Conservation (phyloP, 2,888 invertebrate species). For the Tenthredo scrophulariae region DNA sequence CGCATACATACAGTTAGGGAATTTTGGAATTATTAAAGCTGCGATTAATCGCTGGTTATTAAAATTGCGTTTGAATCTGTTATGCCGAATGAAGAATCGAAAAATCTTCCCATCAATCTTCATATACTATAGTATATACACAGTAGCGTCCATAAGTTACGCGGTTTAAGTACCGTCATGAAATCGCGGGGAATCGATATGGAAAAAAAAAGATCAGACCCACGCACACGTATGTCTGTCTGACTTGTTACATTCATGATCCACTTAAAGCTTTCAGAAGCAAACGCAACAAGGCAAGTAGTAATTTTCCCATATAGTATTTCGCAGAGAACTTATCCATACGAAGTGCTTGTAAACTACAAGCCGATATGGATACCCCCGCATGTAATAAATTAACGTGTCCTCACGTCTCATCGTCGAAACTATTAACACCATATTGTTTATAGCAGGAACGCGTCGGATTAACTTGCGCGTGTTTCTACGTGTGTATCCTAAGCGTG, state of each 20-base stretch:
- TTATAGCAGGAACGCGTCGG: neutral
- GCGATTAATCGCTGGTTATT: neutral
- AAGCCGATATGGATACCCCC: neutral
- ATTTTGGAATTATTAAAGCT: neutral
- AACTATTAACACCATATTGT: constrained; percentile 18
- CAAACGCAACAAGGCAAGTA: neutral
- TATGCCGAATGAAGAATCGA: neutral
- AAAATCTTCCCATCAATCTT: neutral
- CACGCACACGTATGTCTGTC: neutral
- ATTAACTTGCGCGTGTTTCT: neutral
- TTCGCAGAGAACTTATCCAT: neutral
- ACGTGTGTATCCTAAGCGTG: neutral
- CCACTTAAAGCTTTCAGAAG: neutral
- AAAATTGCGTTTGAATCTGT: neutral
- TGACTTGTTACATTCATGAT: constrained; percentile 4
- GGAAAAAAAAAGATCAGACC: neutral
- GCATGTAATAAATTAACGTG: neutral
- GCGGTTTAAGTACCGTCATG: neutral
- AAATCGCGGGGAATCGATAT: neutral
- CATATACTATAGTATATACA: neutral
- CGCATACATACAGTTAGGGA: neutral
- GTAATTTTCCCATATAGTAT: neutral
- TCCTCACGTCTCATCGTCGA: neutral
- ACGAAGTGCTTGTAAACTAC: neutral
- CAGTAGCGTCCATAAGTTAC: too few relatives aligned